Conservation (phyloP, 2,797 vertebrate species). For the Calcarius lapponicus region DNA sequence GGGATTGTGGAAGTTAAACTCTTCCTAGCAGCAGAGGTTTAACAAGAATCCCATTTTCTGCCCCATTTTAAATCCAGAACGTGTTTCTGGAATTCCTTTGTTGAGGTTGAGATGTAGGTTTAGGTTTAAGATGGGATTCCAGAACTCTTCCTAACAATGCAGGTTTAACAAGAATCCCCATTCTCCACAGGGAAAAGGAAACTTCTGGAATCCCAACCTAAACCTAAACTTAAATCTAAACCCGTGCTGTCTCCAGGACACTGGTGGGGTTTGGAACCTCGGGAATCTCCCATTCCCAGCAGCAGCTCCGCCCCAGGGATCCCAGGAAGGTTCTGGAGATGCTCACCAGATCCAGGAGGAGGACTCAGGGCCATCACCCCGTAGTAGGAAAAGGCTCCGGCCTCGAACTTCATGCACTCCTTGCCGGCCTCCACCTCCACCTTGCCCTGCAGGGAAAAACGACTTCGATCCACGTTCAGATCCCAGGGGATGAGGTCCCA, state of each 20-base stretch:
- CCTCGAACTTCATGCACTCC: conserved; percentile 98
- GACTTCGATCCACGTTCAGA: accelerated
- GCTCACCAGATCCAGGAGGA: conserved; percentile 42
- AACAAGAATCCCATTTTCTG: not conserved
- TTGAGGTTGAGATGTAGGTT: not conserved
- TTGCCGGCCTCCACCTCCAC: conserved; percentile 96
- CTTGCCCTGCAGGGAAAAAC: conserved; percentile 82
- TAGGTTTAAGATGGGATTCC: too few relatives aligned
- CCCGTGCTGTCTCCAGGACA: not conserved
- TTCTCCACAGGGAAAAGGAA: not conserved
- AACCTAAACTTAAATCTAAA: not conserved
- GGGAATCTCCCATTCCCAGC: accelerated
- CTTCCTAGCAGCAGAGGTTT: not conserved
- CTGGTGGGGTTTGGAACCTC: not conserved
- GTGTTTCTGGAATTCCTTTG: not conserved
- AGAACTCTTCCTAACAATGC: not conserved
- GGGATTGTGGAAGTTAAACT: not conserved
- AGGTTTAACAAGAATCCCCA: not conserved
- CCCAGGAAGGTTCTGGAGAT: not conserved
- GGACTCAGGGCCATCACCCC: conserved; percentile 89
- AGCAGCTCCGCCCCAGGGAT: accelerated
- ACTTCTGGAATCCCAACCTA: not conserved
- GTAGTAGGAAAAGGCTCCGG: conserved; percentile 91
- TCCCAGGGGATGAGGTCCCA: not conserved
- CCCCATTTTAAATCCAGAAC: accelerated